Conservation (phyloP, 1,140 invertebrate species). For the Drosophila pandora region DNA sequence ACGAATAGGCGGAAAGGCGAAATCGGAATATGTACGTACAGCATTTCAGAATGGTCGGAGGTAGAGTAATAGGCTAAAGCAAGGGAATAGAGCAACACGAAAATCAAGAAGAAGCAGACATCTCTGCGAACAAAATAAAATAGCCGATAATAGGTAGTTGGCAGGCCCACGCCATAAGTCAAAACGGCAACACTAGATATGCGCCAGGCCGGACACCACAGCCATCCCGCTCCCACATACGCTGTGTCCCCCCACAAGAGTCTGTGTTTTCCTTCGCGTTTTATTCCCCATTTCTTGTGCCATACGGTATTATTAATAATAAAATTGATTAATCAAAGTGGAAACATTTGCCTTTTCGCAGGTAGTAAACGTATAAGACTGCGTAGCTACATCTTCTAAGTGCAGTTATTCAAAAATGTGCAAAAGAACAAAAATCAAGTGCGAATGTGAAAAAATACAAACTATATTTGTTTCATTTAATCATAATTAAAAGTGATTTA, state of each 20-base stretch:
- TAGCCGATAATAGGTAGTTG: constrained; percentile 76
- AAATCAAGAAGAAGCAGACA: constrained; percentile 65
- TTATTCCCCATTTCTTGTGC: constrained; percentile 64
- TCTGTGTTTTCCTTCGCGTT: constrained; percentile 61
- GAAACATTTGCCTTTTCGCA: constrained; percentile 61
- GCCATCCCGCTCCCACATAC: constrained; percentile 55
- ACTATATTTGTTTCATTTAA: constrained; percentile 26
- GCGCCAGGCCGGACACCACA: constrained; percentile 2
- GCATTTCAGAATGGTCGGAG: constrained; percentile 68
- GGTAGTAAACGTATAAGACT: constrained; percentile 61
- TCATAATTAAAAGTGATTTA: constrained; percentile 15
- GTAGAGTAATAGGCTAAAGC: constrained; percentile 71
- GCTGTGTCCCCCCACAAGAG: constrained; percentile 1
- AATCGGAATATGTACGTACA: constrained; percentile 71
- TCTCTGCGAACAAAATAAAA: constrained; percentile 72
- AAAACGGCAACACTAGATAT: constrained; percentile 62
- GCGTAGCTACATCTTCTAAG: constrained; percentile 30
- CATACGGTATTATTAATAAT: constrained; percentile 79
- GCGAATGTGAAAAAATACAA: constrained; percentile 43
- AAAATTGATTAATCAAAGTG: constrained; percentile 79
- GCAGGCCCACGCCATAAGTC: constrained; percentile 37
- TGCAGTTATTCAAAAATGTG: constrained; percentile 48
- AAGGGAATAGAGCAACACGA: constrained; percentile 48
- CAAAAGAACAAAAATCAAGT: constrained; percentile 39
- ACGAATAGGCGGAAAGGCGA: constrained; percentile 63